phyloP scores from a whole-genome alignment of 2,888 invertebrate species.

The Fabriciana adippe region DNA sequence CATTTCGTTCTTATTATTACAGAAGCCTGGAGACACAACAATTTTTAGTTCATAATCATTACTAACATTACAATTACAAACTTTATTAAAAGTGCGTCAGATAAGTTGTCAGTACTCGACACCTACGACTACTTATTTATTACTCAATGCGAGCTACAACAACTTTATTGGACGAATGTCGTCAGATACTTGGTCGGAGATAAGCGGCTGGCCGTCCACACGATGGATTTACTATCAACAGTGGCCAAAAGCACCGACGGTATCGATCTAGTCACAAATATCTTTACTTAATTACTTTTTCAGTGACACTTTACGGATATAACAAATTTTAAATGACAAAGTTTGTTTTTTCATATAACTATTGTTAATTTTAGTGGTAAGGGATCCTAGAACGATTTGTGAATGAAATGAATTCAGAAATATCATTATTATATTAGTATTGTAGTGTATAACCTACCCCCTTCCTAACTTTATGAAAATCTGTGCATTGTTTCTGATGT shows the following conservation, averaged over 20 bases:
- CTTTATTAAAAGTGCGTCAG: conserved; percentile 27
- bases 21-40: not conserved
- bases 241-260: conserved; percentile 38
- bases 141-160: conserved; percentile 45
- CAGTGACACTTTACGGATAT: conserved; percentile 3
- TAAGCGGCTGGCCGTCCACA: conserved; percentile 43
- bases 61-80: conserved; percentile 6
- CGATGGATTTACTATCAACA: conserved; percentile 42
- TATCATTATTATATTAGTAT: too few species aligned
- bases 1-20: not conserved
- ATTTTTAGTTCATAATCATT: not conserved
- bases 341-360: not conserved
- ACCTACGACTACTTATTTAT: conserved; percentile 45
- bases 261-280: conserved; percentile 28
- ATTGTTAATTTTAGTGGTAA: not conserved
- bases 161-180: conserved; percentile 49
- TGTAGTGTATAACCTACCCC: too few species aligned
- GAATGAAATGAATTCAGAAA: too few species aligned
- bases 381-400: too few species aligned
- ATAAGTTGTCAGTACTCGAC: conserved; percentile 31
- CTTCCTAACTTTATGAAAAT: too few species aligned
- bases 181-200: conserved; percentile 45
- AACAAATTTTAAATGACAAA: conserved; percentile 1
- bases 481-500: too few species aligned
- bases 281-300: conserved; percentile 14